Evolutionary conservation across 2,113 vertebrate species (phyloP).

Genomic region (Pardalotus punctatus): DNA sequence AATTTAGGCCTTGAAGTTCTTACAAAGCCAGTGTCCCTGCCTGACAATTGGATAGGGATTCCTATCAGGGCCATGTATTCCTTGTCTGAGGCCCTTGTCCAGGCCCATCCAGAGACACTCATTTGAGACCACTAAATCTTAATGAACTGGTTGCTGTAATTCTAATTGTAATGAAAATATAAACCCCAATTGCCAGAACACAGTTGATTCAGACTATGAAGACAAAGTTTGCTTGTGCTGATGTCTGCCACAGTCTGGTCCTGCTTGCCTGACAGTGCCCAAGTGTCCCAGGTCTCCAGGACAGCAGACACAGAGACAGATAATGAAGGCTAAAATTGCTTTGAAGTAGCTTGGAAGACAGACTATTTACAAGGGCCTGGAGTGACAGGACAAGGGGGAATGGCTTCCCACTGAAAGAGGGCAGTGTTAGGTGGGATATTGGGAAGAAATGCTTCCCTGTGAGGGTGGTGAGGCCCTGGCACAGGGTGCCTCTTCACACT

Average conservation of each 20-base stretch:
- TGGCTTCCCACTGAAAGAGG: neutral
- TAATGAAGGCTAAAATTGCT: neutral
- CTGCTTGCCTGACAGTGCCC: neutral
- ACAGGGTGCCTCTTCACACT: neutral
- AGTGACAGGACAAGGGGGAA: neutral
- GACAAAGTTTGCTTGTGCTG: neutral
- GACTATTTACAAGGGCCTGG: neutral
- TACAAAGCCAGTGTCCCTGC: neutral
- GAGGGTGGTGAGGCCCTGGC: neutral
- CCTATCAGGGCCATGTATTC: neutral
- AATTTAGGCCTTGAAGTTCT: neutral
- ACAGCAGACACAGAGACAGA: neutral
- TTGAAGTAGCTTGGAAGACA: neutral
- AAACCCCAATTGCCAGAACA: neutral
- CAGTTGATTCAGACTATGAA: neutral
- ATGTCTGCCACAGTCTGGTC: neutral
- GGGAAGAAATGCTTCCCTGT: neutral
- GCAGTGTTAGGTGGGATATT: neutral
- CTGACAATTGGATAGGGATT: neutral
- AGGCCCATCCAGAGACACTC: neutral
- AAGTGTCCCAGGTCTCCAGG: neutral
- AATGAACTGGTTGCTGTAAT: neutral
- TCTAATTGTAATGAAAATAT: neutral
- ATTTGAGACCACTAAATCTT: neutral
- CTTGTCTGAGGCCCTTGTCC: neutral